Base-by-base conservation (phyloP, 53 echinoderm and acorn worm species). In the Patiria pectinifera region DNA sequence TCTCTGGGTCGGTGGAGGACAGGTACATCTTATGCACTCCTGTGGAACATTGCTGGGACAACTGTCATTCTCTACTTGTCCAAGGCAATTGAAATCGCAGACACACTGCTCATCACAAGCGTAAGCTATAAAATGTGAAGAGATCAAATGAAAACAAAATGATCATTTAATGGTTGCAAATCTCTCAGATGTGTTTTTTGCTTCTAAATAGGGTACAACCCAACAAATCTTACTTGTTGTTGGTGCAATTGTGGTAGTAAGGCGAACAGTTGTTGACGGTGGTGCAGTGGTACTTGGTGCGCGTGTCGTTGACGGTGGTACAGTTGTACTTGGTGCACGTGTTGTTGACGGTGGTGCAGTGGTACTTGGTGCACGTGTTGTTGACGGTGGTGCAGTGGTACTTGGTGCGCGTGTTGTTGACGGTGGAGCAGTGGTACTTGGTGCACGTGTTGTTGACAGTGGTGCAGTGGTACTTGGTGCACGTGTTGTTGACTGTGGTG, bases 241-340 rank as follows among this genome's bases (percentile, higher is more conserved):
- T 74, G 74, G 74, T 69, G 69, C 74, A 23, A 74, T 21, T 18
- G 74, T 22, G 22, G 74, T 74, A 24, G 22, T 23, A 2, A 21
- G 47, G 15, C 4, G 2, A 46, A 44, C 13, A 16, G 48, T 79
- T 46, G 48, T 79, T 25, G 45, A 46, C 47, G 18, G 80, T 45
- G 80, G 80, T 46, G 45, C 80, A 79, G 48, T 46, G 2, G 80
- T 86, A 47, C 14, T 49, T 71, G 86, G 71, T 86, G 80, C 45
- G 2, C 80, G 74, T 23, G 74, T 74, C 4, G 74, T 74, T 10
- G 74, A 74, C 24, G 10, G 74, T 24, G 74, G 74, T 74, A 25
- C 24, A 24, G 74, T 74, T 1, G 74, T 74, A 21, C 74, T 74
- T 24, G 74, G 80, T 47, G 19, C 45, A 2, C 45, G 80, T 45